phyloP scores from a whole-genome alignment of 2,888 invertebrate species.

The Dione juno region DNA sequence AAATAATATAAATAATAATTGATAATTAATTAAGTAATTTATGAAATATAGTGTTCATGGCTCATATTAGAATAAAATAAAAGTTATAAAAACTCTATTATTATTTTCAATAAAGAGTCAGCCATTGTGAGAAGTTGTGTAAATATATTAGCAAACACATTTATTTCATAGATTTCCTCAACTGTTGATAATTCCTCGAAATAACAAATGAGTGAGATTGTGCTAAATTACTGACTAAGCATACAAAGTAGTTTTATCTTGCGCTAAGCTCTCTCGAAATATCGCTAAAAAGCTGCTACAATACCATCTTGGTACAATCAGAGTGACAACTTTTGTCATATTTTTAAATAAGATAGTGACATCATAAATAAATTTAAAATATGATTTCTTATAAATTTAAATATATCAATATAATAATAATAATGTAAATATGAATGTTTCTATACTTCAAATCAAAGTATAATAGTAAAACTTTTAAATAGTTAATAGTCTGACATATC shows the following conservation, averaged over 20 bases:
- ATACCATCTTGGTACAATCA: constrained; percentile 51
- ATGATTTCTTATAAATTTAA: too few relatives aligned
- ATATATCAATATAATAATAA: too few relatives aligned
- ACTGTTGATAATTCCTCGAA: constrained; percentile 41
- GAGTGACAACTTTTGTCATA: constrained; percentile 39
- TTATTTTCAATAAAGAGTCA: not conserved
- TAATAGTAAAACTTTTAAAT: too few relatives aligned
- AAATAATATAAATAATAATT: too few relatives aligned
- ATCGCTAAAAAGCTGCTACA: constrained; percentile 58
- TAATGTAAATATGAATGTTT: too few relatives aligned
- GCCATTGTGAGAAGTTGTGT: not conserved
- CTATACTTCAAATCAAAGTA: too few relatives aligned
- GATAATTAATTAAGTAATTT: too few relatives aligned
- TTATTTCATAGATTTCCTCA: constrained; percentile 31
- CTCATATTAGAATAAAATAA: not conserved
- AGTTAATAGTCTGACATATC: too few relatives aligned
- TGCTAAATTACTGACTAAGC: constrained; percentile 48
- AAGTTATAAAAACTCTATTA: too few relatives aligned
- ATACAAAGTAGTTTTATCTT: constrained; percentile 60
- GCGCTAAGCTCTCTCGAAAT: constrained; percentile 54
- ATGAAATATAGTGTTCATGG: too few relatives aligned
- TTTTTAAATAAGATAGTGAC: too few relatives aligned
- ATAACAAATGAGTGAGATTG: constrained; percentile 43
- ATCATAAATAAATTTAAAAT: too few relatives aligned
- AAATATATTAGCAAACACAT: constrained; percentile 6